phyloP scores from a whole-genome alignment of 2,113 vertebrate species.

The Neotoma lepida region DNA sequence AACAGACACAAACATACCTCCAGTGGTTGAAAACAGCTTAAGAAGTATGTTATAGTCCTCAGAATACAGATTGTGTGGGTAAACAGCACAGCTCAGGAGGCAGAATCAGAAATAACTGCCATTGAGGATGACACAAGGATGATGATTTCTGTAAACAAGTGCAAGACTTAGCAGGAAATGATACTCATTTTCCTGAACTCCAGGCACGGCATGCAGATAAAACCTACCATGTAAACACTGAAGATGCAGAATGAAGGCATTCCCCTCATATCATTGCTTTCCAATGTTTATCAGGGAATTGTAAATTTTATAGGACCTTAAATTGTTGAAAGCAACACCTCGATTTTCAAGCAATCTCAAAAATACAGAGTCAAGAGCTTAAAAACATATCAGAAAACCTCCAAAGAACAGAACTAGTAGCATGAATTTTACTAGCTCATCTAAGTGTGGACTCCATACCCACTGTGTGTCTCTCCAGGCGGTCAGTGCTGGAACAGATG shows the following conservation, averaged over 20 bases:
- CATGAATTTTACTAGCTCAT: background rate
- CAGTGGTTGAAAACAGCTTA: slow-evolving; percentile 46
- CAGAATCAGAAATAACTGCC: slow-evolving; percentile 54
- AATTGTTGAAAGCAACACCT: slow-evolving; percentile 45
- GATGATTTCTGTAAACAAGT: slow-evolving; percentile 65
- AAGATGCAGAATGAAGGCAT: slow-evolving; percentile 41
- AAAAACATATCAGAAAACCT: slow-evolving; percentile 15
- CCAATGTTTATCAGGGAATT: slow-evolving; percentile 40
- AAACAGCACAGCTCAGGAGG: slow-evolving; percentile 57
- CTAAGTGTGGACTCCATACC: background rate
- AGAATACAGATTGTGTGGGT: slow-evolving; percentile 65
- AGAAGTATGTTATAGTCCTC: slow-evolving; percentile 39
- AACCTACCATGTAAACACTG: slow-evolving; percentile 20
- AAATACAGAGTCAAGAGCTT: background rate
- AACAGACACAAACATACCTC: slow-evolving; percentile 56
- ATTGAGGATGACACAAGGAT: background rate
- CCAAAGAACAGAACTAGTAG: background rate
- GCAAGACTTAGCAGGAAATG: slow-evolving; percentile 13
- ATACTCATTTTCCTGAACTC: background rate
- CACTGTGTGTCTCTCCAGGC: background rate
- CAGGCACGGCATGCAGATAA: background rate
- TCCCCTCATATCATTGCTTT: slow-evolving; percentile 17
- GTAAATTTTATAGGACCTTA: slow-evolving; percentile 61
- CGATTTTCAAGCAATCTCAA: slow-evolving; percentile 51
- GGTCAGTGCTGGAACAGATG: background rate